Base-by-base conservation (phyloP, 1,140 invertebrate genomes). In the Carposina sasakii region DNA sequence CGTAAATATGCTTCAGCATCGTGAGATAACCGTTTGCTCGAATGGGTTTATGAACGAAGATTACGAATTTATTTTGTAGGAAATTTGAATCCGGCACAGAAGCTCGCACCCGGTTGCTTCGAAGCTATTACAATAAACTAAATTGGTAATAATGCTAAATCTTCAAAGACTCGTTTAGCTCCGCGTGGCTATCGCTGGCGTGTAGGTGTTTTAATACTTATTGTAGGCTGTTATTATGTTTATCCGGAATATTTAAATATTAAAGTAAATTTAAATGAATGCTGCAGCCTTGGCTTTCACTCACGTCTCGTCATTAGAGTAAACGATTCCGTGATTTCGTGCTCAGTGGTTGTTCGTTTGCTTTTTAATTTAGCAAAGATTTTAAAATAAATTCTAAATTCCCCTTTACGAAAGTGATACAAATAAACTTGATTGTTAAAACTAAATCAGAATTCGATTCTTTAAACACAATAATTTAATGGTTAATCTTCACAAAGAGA, bases 251-350 rank as follows among this genome's bases (percentile, higher is more conserved):
- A 71, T 67, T 69, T 67, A 64, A 67, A 64, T 63, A 64, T 40
- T n/a, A 65, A 70, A 64, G 57, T 64, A 56, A 70, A 60, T 8
- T 46, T 46, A 41, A 57, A 54, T 69, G 62, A 61, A 61, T 46
- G 44, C 31, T 39, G 49, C 65, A 46, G 54, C 54, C 58, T 58
- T 57, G 48, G 72, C 72, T 76, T 76, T 78, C 75, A 72, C 75
- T 78, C 72, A 72, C 75, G 75, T 76, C 57, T 71, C 54, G 58
- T 68, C 60, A 63, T 70, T 66, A 61, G 51, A 63, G 57, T 63
- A 67, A 71, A 64, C 58, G 60, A 65, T 63, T 61, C 57, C 54
- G 60, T 57, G 60, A 65, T 63, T 61, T 56, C 54, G 60, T 61
- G 62, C 59, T 58, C 54, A 37, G 58, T 52, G 55, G 57, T 63